Evolutionary conservation across 1,140 invertebrate species (phyloP).

Genomic region (Nasonia vitripennis): DNA sequence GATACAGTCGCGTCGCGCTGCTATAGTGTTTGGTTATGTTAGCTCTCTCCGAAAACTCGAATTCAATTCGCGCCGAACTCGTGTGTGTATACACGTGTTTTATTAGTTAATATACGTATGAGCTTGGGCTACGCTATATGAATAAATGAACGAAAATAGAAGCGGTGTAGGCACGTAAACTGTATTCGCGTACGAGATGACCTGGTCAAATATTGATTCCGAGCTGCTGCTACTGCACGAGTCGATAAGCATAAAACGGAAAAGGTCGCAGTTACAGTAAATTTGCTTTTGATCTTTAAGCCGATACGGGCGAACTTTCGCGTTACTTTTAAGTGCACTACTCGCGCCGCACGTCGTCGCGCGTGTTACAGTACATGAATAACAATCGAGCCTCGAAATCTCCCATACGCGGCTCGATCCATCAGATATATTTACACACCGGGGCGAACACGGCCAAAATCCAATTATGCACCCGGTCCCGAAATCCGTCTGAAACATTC

Average conservation of each 20-base stretch:
- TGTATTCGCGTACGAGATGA: not conserved
- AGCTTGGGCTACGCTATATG: not conserved
- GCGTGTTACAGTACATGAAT: not conserved
- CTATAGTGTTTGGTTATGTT: not conserved
- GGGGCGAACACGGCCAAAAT: not conserved
- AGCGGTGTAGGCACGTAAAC: not conserved
- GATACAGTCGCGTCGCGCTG: not conserved
- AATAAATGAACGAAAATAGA: not conserved
- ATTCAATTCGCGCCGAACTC: not conserved
- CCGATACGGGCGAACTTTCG: not conserved
- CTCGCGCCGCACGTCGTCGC: not conserved
- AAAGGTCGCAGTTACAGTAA: conserved; percentile 3
- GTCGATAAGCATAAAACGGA: conserved; percentile 3
- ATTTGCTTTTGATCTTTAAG: not conserved
- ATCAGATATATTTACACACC: not conserved
- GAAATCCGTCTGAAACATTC: not conserved
- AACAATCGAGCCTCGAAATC: not conserved
- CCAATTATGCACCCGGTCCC: not conserved
- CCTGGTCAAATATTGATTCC: not conserved
- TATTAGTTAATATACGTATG: not conserved
- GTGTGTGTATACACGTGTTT: not conserved
- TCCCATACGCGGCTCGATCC: not conserved
- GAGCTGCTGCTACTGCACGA: not conserved
- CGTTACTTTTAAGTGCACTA: not conserved
- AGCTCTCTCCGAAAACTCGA: not conserved